Conservation (phyloP, 2,113 vertebrate species). For the Paracanthobrama guichenoti region DNA sequence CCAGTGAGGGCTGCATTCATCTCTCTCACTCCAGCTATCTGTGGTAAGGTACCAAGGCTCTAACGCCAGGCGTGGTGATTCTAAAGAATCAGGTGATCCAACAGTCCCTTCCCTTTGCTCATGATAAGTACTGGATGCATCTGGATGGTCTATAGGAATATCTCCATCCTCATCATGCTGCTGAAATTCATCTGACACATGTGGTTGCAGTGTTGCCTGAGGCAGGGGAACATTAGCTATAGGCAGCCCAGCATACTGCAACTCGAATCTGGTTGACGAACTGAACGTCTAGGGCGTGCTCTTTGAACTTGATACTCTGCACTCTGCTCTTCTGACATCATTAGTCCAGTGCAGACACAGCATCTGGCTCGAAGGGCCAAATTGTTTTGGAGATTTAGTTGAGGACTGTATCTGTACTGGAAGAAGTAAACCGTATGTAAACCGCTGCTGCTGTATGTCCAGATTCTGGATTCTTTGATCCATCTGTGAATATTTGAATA, state of each 20-base stretch:
- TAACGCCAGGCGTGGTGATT: not conserved
- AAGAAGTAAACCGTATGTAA: no score
- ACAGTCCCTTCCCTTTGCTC: not conserved
- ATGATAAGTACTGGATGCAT: no score
- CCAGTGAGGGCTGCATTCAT: not conserved
- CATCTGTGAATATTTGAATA: no score
- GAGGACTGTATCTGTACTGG: no score
- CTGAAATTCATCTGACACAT: not conserved
- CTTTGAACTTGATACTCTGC: not conserved
- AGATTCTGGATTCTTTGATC: no score
- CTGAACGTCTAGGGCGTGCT: not conserved
- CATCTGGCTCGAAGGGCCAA: not conserved
- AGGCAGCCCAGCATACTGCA: not conserved
- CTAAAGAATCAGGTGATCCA: not conserved
- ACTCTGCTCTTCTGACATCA: not conserved
- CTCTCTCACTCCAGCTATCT: not conserved
- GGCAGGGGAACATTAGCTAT: not conserved
- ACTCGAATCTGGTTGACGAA: not conserved
- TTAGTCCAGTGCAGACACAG: not conserved
- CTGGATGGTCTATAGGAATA: no score
- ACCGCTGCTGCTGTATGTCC: no score
- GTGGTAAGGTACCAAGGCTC: not conserved
- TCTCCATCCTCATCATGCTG: not conserved
- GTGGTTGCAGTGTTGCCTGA: not conserved
- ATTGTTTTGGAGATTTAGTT: not conserved